A percentile compares a stretch with the other conserved stretches of the same genome.
Conservation (phyloP, 2,888 invertebrate species). For the Cerastoderma edule region DNA sequence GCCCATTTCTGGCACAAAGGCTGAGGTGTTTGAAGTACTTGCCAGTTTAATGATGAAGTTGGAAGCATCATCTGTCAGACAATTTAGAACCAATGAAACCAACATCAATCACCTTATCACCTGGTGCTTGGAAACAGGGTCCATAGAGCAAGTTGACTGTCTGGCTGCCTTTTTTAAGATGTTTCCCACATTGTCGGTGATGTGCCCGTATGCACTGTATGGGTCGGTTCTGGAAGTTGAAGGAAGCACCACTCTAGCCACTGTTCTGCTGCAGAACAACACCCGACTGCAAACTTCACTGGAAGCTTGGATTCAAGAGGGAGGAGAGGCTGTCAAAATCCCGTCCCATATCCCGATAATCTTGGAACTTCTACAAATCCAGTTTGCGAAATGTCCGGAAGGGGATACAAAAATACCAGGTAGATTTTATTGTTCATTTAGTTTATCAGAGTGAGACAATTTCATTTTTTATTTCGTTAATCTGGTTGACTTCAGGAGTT, state of each 20-base stretch:
- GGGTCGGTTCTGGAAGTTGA: conserved; percentile 30
- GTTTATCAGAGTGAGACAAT: no score
- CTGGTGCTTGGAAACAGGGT: conserved; percentile 17
- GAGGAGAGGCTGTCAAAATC: background rate
- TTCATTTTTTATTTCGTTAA: no score
- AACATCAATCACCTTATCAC: conserved; percentile 29
- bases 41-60: conserved; percentile 19
- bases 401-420: background rate
- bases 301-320: conserved; percentile 8
- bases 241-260: conserved; percentile 25
- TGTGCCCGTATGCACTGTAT: conserved; percentile 31
- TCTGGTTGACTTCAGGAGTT: no score
- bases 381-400: background rate
- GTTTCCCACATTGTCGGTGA: conserved; percentile 39
- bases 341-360: conserved; percentile 3
- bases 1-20: background rate
- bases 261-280: conserved; percentile 44
- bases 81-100: conserved; percentile 17
- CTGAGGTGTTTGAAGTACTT: conserved; percentile 4
- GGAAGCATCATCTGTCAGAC: background rate
- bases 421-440: background rate
- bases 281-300: conserved; percentile 16
- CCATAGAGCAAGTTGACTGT: background rate
- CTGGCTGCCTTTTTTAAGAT: conserved; percentile 40
- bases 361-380: background rate